phyloP scores from a whole-genome alignment of 2,888 invertebrate species.

The Chaetogeoica ovagalla region DNA sequence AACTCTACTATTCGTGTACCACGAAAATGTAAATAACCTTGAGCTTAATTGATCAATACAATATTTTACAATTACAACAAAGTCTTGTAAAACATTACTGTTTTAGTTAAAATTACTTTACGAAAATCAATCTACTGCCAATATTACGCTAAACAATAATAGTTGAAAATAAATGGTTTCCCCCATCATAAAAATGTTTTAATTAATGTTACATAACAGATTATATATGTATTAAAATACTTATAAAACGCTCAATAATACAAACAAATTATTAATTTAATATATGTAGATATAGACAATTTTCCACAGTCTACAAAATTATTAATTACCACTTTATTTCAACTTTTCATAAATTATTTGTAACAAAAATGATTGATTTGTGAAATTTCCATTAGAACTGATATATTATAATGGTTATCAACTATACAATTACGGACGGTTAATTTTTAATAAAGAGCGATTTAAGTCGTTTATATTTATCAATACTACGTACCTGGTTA shows the following conservation, averaged over 20 bases:
- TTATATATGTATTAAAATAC: neutral
- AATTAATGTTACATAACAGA: too few species aligned
- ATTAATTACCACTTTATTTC: neutral
- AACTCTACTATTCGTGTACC: neutral
- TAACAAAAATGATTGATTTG: neutral
- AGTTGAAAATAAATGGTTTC: neutral
- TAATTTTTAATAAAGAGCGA: neutral
- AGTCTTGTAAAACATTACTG: neutral
- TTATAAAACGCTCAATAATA: slow-evolving; percentile 2
- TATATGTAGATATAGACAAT: neutral
- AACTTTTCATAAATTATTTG: neutral
- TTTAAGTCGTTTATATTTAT: neutral
- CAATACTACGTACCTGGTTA: neutral
- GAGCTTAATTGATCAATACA: neutral
- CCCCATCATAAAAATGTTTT: neutral
- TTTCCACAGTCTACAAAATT: neutral
- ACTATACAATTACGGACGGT: neutral
- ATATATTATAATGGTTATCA: neutral
- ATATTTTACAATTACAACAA: neutral
- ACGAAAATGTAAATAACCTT: neutral
- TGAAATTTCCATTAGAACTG: neutral
- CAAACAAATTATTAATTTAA: neutral
- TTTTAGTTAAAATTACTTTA: neutral
- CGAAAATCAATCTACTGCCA: too few species aligned
- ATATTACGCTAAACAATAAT: neutral